Base-by-base conservation (phyloP, 2,797 vertebrate species). In the Lateolabrax maculatus region DNA sequence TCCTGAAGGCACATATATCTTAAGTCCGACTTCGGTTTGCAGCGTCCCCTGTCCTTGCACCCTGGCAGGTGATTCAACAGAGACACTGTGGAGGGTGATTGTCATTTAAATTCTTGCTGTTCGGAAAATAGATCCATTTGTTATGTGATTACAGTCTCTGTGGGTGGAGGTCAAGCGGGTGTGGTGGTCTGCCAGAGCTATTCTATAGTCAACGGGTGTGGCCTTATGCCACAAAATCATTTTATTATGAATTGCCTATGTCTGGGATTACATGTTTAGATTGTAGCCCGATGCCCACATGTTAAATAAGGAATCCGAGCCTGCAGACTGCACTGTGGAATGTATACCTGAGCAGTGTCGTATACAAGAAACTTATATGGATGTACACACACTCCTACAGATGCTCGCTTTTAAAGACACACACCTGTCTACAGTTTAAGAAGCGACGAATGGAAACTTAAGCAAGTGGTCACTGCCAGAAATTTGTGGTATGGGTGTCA, bases 21-120 rank as follows among this genome's bases (percentile, higher is more conserved):
- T 90, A 15, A 55, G 81, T 81, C 11, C 3, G 44, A 77, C 75
- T 77, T 73, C 44, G 69, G 75, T 67, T 83, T n/a, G 81, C 79
- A 31, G 78, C 13, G 37, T 73, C 79, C 76, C 25, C 65, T 82
- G 83, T 83, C 90, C 84, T 86, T 80, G 78, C 41, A 73, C 86
- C 82, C 80, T 61, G 78, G 90, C 93, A 95, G 93, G 89, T 94
- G 92, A 94, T 86, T 69, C 75, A 68, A 60, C 44, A 1, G 57
- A 79, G 69, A 62, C 43, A 74, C 79, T 6, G 60, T 67, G 76
- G 75, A 80, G 46, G 73, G 70, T 31, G 71, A 87, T 71, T 79
- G 84, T 74, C 75, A 85, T 88, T 84, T 79, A 66, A 85, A 86
- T 90, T 72, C 81, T 49, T 75, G 41, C 74, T 18, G 60, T 73